These are phyloP conservation scores for Procambarus virginalis DNA, from an alignment of 1,140 invertebrate genomes.

Conservation along the genomic window DNA sequence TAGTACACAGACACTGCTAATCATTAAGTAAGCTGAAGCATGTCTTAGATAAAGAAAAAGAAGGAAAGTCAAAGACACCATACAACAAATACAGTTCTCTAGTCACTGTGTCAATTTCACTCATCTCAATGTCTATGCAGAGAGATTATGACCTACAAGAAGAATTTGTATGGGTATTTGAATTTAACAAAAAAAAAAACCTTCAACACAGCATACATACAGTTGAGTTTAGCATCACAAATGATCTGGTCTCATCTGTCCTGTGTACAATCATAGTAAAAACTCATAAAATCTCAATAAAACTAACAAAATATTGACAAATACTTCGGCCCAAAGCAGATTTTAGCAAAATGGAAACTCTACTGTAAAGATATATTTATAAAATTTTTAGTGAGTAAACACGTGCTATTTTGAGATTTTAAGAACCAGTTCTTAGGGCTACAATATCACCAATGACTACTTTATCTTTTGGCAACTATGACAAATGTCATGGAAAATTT, in stretches of 20 bases:
- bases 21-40: background rate
- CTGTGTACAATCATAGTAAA: conserved; percentile 13
- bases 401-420: background rate
- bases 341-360: background rate
- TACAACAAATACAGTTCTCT: conserved; percentile 62
- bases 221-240: background rate
- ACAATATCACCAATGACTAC: background rate
- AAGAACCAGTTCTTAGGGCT: background rate
- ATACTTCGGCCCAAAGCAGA: background rate
- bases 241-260: conserved; percentile 20
- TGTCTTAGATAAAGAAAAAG: background rate
- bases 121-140: background rate
- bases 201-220: conserved; percentile 18
- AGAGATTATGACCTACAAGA: background rate
- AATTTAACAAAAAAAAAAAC: background rate
- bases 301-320: background rate
- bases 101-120: conserved; percentile 52
- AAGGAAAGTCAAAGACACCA: conserved; percentile 64
- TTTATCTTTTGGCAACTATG: no score
- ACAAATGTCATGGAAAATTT: no score
- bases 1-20: background rate
- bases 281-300: background rate
- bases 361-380: background rate
- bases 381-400: background rate
- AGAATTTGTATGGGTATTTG: background rate